These are phyloP conservation scores for Hemichromis elongatus DNA, from an alignment of 2,113 vertebrate genomes.

Conservation along the genomic window DNA sequence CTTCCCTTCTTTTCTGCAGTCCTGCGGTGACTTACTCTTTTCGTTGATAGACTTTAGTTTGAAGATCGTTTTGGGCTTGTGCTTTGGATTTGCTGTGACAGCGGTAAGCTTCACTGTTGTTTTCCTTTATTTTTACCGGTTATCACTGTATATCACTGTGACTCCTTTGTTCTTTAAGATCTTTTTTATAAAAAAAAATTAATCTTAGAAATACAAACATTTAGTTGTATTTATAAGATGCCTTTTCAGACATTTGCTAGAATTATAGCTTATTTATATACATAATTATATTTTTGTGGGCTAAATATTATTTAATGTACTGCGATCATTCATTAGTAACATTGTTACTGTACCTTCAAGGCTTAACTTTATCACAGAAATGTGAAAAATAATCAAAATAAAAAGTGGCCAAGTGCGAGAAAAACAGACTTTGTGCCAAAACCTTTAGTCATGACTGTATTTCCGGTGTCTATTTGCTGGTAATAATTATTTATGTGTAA, in stretches of 20 bases:
- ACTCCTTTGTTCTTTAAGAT: neutral
- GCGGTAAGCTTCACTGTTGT: conserved; percentile 32
- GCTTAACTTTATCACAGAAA: neutral
- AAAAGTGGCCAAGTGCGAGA: neutral
- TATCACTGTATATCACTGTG: neutral
- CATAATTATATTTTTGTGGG: neutral
- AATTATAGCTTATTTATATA: neutral
- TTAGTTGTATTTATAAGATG: neutral
- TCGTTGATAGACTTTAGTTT: rapidly evolving
- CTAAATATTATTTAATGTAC: neutral
- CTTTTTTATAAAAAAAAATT: neutral
- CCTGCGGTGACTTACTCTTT: neutral
- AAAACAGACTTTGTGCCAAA: neutral
- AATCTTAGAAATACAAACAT: neutral
- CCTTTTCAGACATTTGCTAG: neutral
- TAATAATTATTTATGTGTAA: neutral
- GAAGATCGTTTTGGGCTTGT: neutral
- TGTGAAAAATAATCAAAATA: neutral
- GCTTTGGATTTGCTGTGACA: conserved; percentile 27
- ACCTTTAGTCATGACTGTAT: neutral
- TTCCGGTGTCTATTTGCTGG: neutral
- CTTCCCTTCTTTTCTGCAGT: neutral
- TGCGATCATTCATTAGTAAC: neutral
- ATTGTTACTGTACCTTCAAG: neutral
- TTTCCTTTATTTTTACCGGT: neutral